Evolutionary conservation across 2,797 vertebrate species (phyloP).

Genomic region (Numenius phaeopus): DNA sequence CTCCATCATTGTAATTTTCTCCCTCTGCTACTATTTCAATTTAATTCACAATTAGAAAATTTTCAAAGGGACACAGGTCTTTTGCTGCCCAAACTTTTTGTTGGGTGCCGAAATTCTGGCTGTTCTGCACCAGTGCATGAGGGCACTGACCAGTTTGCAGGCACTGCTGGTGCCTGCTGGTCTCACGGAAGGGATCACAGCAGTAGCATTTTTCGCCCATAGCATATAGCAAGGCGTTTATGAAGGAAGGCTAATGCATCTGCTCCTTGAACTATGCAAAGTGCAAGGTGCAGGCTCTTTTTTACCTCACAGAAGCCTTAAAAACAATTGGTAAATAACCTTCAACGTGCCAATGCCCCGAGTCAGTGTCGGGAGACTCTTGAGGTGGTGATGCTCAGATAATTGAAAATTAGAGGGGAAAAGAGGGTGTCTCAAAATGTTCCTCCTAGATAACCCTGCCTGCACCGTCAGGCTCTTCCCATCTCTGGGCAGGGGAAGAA

Average conservation of each 20-base stretch:
- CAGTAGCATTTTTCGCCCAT: not conserved
- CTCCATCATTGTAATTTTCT: not conserved
- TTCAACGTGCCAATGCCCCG: not conserved
- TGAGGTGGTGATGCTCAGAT: not conserved
- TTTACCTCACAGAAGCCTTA: not conserved
- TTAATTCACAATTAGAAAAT: not conserved
- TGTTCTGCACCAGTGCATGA: not conserved
- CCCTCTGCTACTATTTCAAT: not conserved
- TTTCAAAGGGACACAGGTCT: not conserved
- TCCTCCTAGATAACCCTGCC: not conserved
- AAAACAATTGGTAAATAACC: not conserved
- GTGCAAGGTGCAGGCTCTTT: not conserved
- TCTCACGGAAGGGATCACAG: not conserved
- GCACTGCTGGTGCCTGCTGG: not conserved
- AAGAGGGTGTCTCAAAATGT: not conserved
- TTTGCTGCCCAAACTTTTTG: not conserved
- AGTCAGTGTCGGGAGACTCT: not conserved
- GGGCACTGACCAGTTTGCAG: not conserved
- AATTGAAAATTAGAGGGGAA: not conserved
- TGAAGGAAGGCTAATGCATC: not conserved
- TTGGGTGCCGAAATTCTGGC: not conserved
- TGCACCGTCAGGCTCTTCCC: not conserved
- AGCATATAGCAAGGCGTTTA: not conserved
- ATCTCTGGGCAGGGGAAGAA: not conserved
- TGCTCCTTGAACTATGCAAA: not conserved